Base-by-base conservation (phyloP, 2,888 invertebrate genomes). In the Frankliniella fusca region DNA sequence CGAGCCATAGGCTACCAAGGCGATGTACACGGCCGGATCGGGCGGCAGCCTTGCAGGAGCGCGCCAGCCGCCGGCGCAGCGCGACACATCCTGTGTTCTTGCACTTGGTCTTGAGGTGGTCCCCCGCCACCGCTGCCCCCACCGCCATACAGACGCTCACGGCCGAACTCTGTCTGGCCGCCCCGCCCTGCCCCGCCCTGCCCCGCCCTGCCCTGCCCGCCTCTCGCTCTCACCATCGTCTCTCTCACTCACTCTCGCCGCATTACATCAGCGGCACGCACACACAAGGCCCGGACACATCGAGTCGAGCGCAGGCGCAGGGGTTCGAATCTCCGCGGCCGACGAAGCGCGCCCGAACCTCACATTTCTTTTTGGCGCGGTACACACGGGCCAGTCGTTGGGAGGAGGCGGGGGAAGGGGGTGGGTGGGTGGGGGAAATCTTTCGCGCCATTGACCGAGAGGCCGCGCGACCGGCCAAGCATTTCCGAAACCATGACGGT, bases 101-200 rank as follows among this genome's bases (percentile, higher is more conserved):
- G 70, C 70, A 70, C 70, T 70, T 70, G 70, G 70, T 70, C 70
- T 70, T 70, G n/a, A 80, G 65, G 82, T 27, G 54, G 38, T 20
- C 23, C 23, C n/a, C n/a, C 23, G 65, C 70, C n/a, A 27, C 70
- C 70, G 54, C 15, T 54, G 54, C 54, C 50, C 10, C 10, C 50
- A 15, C 20, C 65, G 65, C n/a, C 65, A 27, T n/a, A 3, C 23
- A 27, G 70, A 70, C n/a, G 70, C 70, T 70, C 70, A 70, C 70
- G 70, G 70, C 23, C 70, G 23, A 23, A 70, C 70, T 70, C 70
- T 27, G 70, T 70, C 70, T 70, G 70, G 70, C 23, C 23, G 20
- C 70, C 70, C 70, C 70, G 70, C 70, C 70, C 3, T 9, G 12
- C 65, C 50, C 50, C 50, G 50, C 50, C 50, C 50, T 9, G 10